These are phyloP conservation scores for Rhizoglyphus robini DNA, from an alignment of 1,140 invertebrate species.

Conservation along the genomic window DNA sequence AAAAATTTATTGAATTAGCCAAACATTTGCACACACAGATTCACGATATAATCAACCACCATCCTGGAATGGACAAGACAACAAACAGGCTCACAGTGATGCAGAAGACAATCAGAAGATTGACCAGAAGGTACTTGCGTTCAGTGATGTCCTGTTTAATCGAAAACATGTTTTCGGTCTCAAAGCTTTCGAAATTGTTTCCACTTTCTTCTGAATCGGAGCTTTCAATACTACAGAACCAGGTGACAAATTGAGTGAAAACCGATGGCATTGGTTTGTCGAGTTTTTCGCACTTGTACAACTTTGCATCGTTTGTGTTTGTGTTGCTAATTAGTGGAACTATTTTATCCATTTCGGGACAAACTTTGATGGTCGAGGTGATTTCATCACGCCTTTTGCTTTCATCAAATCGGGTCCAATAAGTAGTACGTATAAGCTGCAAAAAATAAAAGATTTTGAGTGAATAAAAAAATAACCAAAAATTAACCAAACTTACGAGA, in stretches of 20 bases:
- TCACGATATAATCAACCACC: too few species aligned
- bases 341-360: slow-evolving; percentile 21
- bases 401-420: slow-evolving; percentile 25
- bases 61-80: slow-evolving; percentile 10
- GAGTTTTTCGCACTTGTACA: not conserved
- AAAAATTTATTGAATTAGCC: too few species aligned
- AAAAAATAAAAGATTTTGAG: not conserved
- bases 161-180: not conserved
- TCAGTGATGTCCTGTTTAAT: not conserved
- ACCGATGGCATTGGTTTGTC: not conserved
- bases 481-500: slow-evolving; percentile 23
- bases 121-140: not conserved
- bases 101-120: not conserved
- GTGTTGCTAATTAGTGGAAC: slow-evolving; percentile 5
- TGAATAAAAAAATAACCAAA: too few species aligned
- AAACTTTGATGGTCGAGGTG: too few species aligned
- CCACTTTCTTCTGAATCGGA: not conserved
- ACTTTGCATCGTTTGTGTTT: not conserved
- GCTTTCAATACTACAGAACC: slow-evolving; percentile 18
- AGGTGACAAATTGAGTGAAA: slow-evolving; percentile 6
- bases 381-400: slow-evolving; percentile 24
- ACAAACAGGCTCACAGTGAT: slow-evolving; percentile 8
- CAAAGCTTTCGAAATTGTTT: too few species aligned
- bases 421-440: slow-evolving; percentile 27
- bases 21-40: too few species aligned